These are phyloP conservation scores for Drosophila affinis DNA, from an alignment of 2,888 invertebrate genomes.

Conservation along the genomic window DNA sequence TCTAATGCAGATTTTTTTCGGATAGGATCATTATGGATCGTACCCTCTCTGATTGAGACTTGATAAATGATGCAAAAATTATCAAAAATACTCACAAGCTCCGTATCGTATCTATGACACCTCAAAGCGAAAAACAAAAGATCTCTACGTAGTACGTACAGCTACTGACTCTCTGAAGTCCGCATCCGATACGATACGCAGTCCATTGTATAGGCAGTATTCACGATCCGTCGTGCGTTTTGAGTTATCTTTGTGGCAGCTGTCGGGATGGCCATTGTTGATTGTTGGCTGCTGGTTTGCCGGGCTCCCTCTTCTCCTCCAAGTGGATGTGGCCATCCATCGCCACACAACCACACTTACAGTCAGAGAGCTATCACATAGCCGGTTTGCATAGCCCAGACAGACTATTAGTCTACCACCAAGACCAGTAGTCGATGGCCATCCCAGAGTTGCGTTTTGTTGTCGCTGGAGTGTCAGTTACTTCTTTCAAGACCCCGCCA, in stretches of 20 bases:
- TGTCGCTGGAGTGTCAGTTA: conserved; percentile 1
- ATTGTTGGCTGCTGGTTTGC: conserved; percentile 25
- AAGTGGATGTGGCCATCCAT: conserved; percentile 19
- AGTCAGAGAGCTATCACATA: conserved; percentile 8
- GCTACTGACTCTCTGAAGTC: conserved; percentile 15
- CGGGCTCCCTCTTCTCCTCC: neutral
- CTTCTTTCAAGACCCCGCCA: conserved; percentile 1
- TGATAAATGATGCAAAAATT: conserved; percentile 64
- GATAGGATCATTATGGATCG: conserved; percentile 18
- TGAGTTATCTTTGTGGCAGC: conserved; percentile 52
- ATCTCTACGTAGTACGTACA: neutral
- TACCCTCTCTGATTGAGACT: conserved; percentile 51
- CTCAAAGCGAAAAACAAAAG: conserved; percentile 19
- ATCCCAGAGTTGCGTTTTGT: conserved; percentile 7
- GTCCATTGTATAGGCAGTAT: conserved; percentile 50
- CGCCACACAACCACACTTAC: conserved; percentile 18
- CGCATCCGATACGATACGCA: neutral
- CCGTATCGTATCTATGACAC: conserved; percentile 38
- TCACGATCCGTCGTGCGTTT: conserved; percentile 59
- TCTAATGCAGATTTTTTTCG: conserved; percentile 19
- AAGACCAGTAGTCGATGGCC: conserved; percentile 52
- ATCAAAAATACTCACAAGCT: conserved; percentile 25
- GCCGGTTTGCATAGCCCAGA: conserved; percentile 22
- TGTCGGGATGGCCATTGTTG: conserved; percentile 53
- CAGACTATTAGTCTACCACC: conserved; percentile 1